A percentile compares a stretch with the other conserved stretches of the same genome.
phyloP scores from a whole-genome alignment of 2,888 invertebrate species.

The Creontiades dilutus region DNA sequence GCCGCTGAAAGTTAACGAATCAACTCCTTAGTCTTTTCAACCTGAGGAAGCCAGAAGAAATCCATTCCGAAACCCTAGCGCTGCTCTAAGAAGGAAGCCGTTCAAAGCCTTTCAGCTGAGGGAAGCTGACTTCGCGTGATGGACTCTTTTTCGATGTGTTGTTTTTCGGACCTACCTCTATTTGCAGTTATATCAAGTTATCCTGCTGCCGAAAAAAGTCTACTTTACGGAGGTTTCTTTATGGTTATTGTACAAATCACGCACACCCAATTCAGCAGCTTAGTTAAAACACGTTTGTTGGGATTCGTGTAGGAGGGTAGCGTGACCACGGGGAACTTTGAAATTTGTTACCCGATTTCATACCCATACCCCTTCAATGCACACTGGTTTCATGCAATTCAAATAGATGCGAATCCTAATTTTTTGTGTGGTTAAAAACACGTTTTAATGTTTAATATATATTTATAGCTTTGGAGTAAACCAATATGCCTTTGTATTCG shows the following conservation, averaged over 20 bases:
- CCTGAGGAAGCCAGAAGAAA: slow-evolving; percentile 19
- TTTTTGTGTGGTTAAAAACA: no score
- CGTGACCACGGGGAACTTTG: no score
- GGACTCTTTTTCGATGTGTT: neutral
- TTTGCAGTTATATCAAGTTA: neutral
- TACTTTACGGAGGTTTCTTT: neutral
- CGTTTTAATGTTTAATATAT: no score
- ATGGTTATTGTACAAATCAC: neutral
- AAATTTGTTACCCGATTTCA: no score
- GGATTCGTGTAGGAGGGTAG: neutral
- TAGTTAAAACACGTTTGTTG: neutral
- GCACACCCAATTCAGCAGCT: neutral
- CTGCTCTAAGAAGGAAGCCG: slow-evolving; percentile 33
- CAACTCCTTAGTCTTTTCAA: slow-evolving; percentile 11
- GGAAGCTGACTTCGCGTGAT: slow-evolving; percentile 14
- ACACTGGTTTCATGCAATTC: no score
- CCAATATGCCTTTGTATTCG: no score
- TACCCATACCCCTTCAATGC: no score
- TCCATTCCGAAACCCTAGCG: slow-evolving; percentile 4
- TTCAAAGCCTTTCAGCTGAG: neutral
- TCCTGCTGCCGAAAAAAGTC: neutral
- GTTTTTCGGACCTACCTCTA: neutral
- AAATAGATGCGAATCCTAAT: no score
- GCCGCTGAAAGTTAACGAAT: slow-evolving; percentile 34
- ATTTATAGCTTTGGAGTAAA: no score